Evolutionary conservation across 2,113 vertebrate genomes (phyloP).

Genomic region (Microtus montanus): DNA sequence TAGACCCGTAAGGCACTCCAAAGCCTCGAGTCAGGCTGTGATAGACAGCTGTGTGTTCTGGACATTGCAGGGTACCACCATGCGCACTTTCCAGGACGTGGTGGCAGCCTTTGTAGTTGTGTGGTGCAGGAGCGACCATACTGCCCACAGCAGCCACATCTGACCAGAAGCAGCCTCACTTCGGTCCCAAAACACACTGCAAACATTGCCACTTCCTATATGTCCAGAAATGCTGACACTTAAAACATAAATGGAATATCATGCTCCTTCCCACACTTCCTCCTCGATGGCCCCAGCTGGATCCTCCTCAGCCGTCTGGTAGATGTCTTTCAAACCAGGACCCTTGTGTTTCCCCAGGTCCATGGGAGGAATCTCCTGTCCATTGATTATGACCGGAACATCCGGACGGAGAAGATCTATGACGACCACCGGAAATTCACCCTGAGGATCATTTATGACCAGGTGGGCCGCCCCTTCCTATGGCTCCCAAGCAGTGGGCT

Average conservation of each 20-base stretch:
- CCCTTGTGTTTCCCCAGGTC: conserved; percentile 86
- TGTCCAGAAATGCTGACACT: background rate
- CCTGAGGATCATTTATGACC: conserved; percentile 96
- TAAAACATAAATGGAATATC: background rate
- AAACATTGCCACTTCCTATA: background rate
- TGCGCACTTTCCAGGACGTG: too few species aligned
- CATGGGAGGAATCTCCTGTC: conserved; percentile 97
- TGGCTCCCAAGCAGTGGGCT: conserved; percentile 98
- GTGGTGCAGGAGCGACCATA: too few species aligned
- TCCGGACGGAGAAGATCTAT: conserved; percentile 98
- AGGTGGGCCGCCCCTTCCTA: conserved; percentile 95
- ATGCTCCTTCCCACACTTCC: accelerated
- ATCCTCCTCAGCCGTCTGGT: background rate
- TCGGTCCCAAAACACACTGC: background rate
- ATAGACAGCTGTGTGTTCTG: background rate
- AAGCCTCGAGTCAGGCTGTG: background rate
- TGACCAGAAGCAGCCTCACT: background rate
- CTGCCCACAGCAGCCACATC: background rate
- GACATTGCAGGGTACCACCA: background rate
- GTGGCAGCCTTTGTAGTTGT: background rate
- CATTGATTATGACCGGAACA: conserved; percentile 98
- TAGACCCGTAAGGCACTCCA: background rate
- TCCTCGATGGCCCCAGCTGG: background rate
- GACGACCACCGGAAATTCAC: conserved; percentile 99
- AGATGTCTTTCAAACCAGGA: background rate